phyloP scores from a whole-genome alignment of 2,113 vertebrate genomes.

The Thymallus thymallus region DNA sequence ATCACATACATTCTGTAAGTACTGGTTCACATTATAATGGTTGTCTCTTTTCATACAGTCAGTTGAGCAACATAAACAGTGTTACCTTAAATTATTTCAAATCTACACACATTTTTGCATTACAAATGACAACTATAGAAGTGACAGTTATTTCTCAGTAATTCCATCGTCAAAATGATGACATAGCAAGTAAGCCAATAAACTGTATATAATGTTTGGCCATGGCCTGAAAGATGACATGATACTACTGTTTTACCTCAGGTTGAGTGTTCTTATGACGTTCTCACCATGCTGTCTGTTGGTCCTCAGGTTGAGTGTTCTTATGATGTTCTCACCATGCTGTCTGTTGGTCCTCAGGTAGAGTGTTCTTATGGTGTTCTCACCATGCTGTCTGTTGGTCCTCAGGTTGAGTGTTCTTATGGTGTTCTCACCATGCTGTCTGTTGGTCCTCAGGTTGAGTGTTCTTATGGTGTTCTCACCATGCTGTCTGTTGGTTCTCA shows the following conservation, averaged over 20 bases:
- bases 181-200: too few species aligned
- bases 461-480: slow-evolving; percentile 34
- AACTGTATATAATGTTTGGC: neutral
- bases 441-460: slow-evolving; percentile 74
- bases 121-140: too few species aligned
- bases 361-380: slow-evolving; percentile 66
- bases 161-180: neutral
- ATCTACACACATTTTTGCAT: neutral
- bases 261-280: too few species aligned
- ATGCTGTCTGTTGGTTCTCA: slow-evolving; percentile 39
- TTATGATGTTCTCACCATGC: too few species aligned
- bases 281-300: too few species aligned
- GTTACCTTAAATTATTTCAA: neutral
- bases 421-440: too few species aligned
- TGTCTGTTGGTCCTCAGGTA: slow-evolving; percentile 66
- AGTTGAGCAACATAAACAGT: too few species aligned
- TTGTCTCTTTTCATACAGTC: neutral
- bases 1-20: slow-evolving; percentile 98
- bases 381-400: too few species aligned
- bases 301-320: slow-evolving; percentile 80
- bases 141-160: neutral
- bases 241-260: too few species aligned
- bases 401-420: slow-evolving; percentile 82
- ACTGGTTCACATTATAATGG: neutral
- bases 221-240: neutral